Conservation (phyloP, 2,113 vertebrate species). For the Xiphophorus maculatus region DNA sequence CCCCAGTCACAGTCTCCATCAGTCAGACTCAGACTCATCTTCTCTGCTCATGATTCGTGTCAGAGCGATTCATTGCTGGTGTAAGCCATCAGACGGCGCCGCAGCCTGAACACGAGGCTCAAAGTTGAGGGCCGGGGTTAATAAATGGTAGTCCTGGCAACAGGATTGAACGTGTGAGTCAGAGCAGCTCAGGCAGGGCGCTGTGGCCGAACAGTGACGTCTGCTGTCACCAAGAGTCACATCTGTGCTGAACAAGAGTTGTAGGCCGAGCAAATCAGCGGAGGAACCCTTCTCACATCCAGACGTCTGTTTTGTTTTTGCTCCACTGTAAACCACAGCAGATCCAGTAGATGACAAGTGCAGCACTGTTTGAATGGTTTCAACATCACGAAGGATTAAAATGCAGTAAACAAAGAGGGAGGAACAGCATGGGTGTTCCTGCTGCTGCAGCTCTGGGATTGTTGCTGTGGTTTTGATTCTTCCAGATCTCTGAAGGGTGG, state of each 20-base stretch:
- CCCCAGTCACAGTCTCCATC: slow-evolving; percentile 42
- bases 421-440: slow-evolving; percentile 58
- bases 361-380: slow-evolving; percentile 44
- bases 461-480: slow-evolving; percentile 45
- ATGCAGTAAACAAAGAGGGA: slow-evolving; percentile 36
- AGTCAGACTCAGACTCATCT: slow-evolving; percentile 13
- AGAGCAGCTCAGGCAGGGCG: slow-evolving; percentile 66
- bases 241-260: slow-evolving; percentile 32
- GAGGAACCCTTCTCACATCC: slow-evolving; percentile 17
- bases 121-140: slow-evolving; percentile 81
- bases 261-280: slow-evolving; percentile 2
- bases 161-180: slow-evolving; percentile 74
- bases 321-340: slow-evolving; percentile 37
- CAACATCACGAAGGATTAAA: slow-evolving; percentile 36
- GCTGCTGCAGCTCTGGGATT: slow-evolving; percentile 28
- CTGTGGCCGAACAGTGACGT: slow-evolving; percentile 51
- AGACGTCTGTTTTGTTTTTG: slow-evolving; percentile 41
- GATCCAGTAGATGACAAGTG: slow-evolving; percentile 35
- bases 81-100: slow-evolving; percentile 38
- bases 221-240: slow-evolving; percentile 36
- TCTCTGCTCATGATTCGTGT: slow-evolving; percentile 10
- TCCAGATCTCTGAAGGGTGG: slow-evolving; percentile 36
- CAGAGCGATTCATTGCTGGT: slow-evolving; percentile 15
- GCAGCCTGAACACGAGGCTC: slow-evolving; percentile 60
- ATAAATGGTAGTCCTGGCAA: slow-evolving; percentile 85